Conservation (phyloP, 1,140 invertebrate genomes). For the roundworm (Caenorhabditis elegans) region DNA sequence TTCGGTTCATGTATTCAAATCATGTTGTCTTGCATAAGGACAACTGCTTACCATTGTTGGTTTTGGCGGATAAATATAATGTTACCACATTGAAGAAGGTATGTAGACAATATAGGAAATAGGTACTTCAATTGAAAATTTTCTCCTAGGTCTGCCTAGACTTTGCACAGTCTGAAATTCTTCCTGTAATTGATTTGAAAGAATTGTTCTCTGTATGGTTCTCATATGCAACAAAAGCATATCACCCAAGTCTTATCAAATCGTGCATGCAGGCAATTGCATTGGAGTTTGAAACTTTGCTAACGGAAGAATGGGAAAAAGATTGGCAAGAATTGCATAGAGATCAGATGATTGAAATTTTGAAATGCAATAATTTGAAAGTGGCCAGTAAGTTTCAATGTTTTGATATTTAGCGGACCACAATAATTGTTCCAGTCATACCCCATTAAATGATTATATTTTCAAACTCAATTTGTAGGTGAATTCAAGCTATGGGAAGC, state of each 20-base stretch:
- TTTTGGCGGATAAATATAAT: constrained; percentile 69
- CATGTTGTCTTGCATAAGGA: constrained; percentile 68
- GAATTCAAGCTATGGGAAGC: constrained; percentile 60
- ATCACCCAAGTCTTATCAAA: constrained; percentile 63
- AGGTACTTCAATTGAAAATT: neutral
- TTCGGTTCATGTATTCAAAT: constrained; percentile 68
- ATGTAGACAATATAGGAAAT: too few relatives aligned
- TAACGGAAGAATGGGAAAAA: constrained; percentile 67
- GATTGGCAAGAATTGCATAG: constrained; percentile 68
- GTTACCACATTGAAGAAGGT: constrained; percentile 67
- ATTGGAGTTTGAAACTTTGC: constrained; percentile 67
- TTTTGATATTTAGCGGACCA: neutral
- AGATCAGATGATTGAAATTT: constrained; percentile 68
- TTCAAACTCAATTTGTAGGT: constrained; percentile 49
- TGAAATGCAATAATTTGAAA: constrained; percentile 68
- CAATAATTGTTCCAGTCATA: neutral
- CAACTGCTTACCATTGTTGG: constrained; percentile 67
- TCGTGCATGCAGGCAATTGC: constrained; percentile 67
- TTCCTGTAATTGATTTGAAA: constrained; percentile 68
- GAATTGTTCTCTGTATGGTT: constrained; percentile 70
- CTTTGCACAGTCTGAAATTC: constrained; percentile 68
- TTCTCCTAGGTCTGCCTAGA: constrained; percentile 65
- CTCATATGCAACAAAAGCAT: constrained; percentile 69
- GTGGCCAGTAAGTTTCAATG: constrained; percentile 55
- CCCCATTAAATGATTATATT: too few relatives aligned